Evolutionary conservation across 2,888 invertebrate genomes (phyloP), one percentile per base, ranked within the genome.

Genomic region (Lomographa bimaculata): DNA sequence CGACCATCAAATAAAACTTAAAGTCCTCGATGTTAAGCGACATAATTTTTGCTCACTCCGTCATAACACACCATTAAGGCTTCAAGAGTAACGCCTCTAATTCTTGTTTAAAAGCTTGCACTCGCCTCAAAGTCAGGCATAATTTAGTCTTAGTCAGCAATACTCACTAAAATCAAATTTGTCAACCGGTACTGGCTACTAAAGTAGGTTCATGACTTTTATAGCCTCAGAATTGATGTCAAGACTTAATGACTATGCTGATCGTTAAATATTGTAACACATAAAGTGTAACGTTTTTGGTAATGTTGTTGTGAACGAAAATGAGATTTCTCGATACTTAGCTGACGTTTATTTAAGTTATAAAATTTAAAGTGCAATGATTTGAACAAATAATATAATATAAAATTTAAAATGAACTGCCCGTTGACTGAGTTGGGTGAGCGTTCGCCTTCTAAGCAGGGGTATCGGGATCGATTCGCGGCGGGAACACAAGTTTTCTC

Each of bases 81-180:
- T 70, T 83, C 81, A 87, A 75, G 66, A 85, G 71, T 73, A 64
- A 68, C 71, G 78, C 76, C 77, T 81, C 79, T 87, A 87, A 87
- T 86, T 85, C 82, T 64, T 71, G 78, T 85, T 86, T 87, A 89
- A 89, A 87, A 89, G 89, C 89, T 74, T 87, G 89, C 87, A 87
- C 87, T 89, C 69, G 78, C 78, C 71, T 84, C 79, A 78, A 86
- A 86, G 89, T 87, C 89, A 70, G 68, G 74, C 66, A 68, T 85
- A 87, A 89, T 89, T 87, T 86, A 68, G 82, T 81, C 84, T 85
- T 79, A 83, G 73, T 81, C 73, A 76, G 80, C 70, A 81, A 83
- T 77, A 80, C 73, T 79, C 70, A 72, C 72, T 79, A 80, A 84
- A 89, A 87, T 87, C 79, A 84, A 86, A 89, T 89, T 89, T 89